Percentiles rank a stretch among this genome's conserved stretches.
Conservation (phyloP, 2,113 vertebrate genomes). For the Epinephelus lanceolatus region DNA sequence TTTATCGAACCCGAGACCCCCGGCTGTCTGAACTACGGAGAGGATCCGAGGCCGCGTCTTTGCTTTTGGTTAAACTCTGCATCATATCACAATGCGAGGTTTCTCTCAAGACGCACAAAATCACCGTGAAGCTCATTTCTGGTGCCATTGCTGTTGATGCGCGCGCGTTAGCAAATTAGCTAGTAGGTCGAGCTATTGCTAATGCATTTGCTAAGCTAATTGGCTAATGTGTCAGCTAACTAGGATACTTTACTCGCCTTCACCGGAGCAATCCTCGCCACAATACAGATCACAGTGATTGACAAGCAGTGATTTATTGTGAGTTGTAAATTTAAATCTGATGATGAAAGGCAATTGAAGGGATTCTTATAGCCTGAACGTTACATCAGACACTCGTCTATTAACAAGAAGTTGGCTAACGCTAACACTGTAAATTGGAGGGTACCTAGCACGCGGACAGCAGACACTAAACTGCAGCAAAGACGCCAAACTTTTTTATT, state of each 20-base stretch:
- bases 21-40: constrained; percentile 55
- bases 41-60: not conserved
- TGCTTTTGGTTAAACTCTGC: not conserved
- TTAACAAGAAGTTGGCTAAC: constrained; percentile 9
- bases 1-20: constrained; percentile 67
- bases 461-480: constrained; percentile 6
- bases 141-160: constrained; percentile 12
- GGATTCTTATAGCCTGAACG: not conserved
- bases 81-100: not conserved
- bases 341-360: not conserved
- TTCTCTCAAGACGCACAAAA: not conserved
- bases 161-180: constrained; percentile 64
- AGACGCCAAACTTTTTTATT: constrained; percentile 3
- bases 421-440: constrained; percentile 13
- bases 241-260: not conserved
- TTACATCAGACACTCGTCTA: not conserved
- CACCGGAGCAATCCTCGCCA: not conserved
- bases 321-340: not conserved
- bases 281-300: not conserved
- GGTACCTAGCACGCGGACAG: constrained; percentile 46
- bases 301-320: not conserved
- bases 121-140: not conserved
- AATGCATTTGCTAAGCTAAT: constrained; percentile 54
- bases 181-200: constrained; percentile 41
- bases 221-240: constrained; percentile 43